Base-by-base conservation (phyloP, 2,888 invertebrate species). In the Podabrus alpinus region DNA sequence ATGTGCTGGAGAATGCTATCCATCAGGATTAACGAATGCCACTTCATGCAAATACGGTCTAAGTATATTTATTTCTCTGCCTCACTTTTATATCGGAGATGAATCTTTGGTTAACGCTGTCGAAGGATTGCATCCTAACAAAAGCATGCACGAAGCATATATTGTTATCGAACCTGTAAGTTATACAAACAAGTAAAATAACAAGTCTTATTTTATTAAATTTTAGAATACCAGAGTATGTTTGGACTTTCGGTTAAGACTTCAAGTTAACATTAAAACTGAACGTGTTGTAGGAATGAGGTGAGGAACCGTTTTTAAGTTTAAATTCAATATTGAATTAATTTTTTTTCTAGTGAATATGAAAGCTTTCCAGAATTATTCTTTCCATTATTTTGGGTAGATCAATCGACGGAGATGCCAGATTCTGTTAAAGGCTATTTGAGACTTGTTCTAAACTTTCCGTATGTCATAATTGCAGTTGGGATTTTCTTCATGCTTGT, bases 41-140 rank as follows among this genome's bases (percentile, higher is more conserved):
- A 94, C 94, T 0, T 88, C 92, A 0, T 95, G 95, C 80, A 91
- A 94, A 69, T 94, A 89, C 83, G 95, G 94, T 5, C 93, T 95
- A 0, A 97, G 97, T 0, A 92, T 94, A 0, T 95, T 94, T 84
- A 90, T 95, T 79, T 94, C 95, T 0, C 90, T 94, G 80, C 97
- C 97, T 0, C 96, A 97, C 87, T 97, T 95, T 86, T 89, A 92
- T 83, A 90, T 92, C 81, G 96, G 91, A 0, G 96, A 95, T 87
- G 91, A 92, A 0, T 88, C 86, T 76, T 92, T 94, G 75, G 79
- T 88, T 11, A 88, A 92, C 13, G 88, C 88, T 67, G 90, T 96
- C 0, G 89, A 89, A 0, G 97, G 97, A 0, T 82, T 97, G 83
- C 80, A 87, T 1, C 95, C 97, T 0, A 89, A 92, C 15, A 89